phyloP scores from a whole-genome alignment of 64 coral and sea anemone species.

The Cladopsammia gracilis region DNA sequence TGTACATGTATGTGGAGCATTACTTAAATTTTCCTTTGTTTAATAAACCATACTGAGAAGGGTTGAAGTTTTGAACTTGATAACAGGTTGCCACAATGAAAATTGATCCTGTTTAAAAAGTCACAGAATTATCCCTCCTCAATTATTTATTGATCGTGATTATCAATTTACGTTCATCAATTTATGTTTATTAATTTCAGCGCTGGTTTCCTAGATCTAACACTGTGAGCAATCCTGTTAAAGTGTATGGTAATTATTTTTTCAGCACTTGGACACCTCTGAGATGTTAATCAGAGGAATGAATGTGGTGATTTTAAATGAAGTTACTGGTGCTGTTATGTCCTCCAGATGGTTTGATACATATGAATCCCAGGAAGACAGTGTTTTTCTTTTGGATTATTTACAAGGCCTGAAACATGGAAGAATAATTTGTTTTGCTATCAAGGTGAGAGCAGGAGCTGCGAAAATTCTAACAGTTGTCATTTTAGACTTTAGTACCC shows the following conservation, averaged over 20 bases:
- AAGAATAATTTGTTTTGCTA: constrained; percentile 82
- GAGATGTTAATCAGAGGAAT: constrained; percentile 66
- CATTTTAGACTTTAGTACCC: no score
- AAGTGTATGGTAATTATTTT: not conserved
- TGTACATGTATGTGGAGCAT: no score
- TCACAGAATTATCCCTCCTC: no score
- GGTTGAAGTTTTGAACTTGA: no score
- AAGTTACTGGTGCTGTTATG: constrained; percentile 73
- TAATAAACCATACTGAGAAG: no score
- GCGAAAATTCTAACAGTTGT: no score
- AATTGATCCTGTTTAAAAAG: no score
- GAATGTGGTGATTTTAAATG: constrained; percentile 81
- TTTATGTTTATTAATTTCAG: no score
- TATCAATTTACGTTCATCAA: no score
- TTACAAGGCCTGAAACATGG: constrained; percentile 65
- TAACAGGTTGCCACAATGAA: no score
- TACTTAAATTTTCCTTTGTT: no score
- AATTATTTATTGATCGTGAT: no score
- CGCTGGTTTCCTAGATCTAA: not conserved
- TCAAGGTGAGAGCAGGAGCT: constrained; percentile 56
- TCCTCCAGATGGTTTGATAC: constrained; percentile 75
- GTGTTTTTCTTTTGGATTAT: constrained; percentile 47
- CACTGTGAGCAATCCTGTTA: not conserved
- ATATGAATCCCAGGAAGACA: constrained; percentile 56
- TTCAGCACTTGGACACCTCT: constrained; percentile 14